These are phyloP conservation scores for Apoda limacodes DNA, from an alignment of 2,888 invertebrate species.

Conservation along the genomic window DNA sequence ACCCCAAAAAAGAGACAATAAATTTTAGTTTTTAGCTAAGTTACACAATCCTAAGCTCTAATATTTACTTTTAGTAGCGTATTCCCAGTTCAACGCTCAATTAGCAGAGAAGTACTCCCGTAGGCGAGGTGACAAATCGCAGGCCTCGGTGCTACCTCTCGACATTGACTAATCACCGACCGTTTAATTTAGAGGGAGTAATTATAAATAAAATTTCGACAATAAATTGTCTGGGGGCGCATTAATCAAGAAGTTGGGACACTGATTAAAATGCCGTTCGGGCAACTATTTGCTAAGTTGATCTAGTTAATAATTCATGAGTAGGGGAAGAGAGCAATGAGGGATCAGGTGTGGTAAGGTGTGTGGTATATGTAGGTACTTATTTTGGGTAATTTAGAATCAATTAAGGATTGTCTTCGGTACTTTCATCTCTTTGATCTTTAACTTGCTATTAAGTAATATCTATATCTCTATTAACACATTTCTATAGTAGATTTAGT, in stretches of 20 bases:
- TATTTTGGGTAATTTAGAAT: conserved; percentile 2
- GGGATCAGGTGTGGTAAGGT: conserved; percentile 45
- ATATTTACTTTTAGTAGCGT: too few relatives aligned
- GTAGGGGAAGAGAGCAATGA: conserved; percentile 37
- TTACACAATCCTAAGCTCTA: too few relatives aligned
- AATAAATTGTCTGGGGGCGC: conserved; percentile 62
- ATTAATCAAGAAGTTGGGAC: conserved; percentile 72
- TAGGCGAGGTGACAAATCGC: conserved; percentile 64
- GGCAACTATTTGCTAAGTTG: conserved; percentile 64
- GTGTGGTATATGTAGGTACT: conserved; percentile 8
- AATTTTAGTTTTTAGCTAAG: too few relatives aligned
- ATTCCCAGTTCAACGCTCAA: conserved; percentile 58
- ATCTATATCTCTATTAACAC: too few relatives aligned
- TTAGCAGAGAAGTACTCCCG: conserved; percentile 62
- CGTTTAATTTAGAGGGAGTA: conserved; percentile 64
- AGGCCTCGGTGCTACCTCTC: conserved; percentile 49
- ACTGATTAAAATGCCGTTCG: conserved; percentile 70
- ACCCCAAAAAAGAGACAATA: too few relatives aligned
- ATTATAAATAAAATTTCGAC: conserved; percentile 70
- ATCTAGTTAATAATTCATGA: conserved; percentile 67
- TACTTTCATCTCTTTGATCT: too few relatives aligned
- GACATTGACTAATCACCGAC: conserved; percentile 64
- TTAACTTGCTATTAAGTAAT: too few relatives aligned
- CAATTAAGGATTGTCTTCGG: too few relatives aligned
- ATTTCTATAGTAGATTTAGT: too few relatives aligned